Conservation (phyloP, 92 coral and sea anemone species). For the Epizoanthus illoricatus region DNA sequence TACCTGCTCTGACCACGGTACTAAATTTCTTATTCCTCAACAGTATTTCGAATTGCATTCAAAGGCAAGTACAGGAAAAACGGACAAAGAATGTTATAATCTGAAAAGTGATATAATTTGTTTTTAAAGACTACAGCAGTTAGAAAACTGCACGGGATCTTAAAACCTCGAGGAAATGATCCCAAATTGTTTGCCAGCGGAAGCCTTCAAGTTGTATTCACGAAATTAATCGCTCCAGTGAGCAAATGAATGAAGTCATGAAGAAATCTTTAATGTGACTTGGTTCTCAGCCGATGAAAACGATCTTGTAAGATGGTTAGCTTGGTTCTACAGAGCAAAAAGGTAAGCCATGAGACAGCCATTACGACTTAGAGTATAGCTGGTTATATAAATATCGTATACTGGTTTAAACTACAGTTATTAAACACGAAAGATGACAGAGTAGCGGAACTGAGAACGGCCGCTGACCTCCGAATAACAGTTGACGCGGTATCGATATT, state of each 20-base stretch:
- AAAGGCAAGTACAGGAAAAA: background rate
- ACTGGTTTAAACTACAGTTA: too few species aligned
- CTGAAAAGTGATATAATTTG: background rate
- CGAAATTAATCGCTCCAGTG: slow-evolving; percentile 8
- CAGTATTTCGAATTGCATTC: background rate
- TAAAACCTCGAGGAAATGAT: background rate
- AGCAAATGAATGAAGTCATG: slow-evolving; percentile 10
- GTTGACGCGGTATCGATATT: too few species aligned
- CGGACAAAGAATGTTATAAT: background rate
- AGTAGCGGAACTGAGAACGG: too few species aligned
- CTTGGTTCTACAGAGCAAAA: slow-evolving; percentile 34
- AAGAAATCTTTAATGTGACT: background rate
- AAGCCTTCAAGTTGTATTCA: background rate
- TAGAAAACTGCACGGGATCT: background rate
- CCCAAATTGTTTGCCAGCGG: background rate
- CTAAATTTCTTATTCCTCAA: background rate
- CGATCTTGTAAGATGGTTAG: slow-evolving; percentile 28
- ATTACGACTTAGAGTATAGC: background rate
- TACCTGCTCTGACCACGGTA: background rate
- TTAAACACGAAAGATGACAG: too few species aligned
- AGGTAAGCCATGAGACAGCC: slow-evolving; percentile 18
- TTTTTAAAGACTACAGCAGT: background rate
- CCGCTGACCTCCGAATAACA: too few species aligned
- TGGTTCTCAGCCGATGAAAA: background rate
- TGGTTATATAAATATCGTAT: background rate